Evolutionary conservation across 2,888 invertebrate genomes (phyloP).

Genomic region (Allolobophora icterica): DNA sequence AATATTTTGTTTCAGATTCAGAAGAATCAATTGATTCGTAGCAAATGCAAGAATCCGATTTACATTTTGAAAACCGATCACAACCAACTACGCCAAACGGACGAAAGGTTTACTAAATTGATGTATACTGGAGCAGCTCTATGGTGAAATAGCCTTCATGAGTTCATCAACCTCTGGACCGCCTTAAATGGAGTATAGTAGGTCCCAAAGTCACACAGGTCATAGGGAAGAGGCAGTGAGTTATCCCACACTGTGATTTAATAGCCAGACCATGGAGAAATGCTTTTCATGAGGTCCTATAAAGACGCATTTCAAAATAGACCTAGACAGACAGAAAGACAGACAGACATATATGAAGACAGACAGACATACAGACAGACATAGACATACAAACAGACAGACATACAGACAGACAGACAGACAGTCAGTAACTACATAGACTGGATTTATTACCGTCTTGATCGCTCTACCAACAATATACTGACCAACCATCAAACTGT

Average conservation of each 20-base stretch:
- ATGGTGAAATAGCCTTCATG: neutral
- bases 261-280: neutral
- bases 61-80: neutral
- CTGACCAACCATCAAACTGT: constrained; percentile 8
- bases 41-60: neutral
- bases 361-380: neutral
- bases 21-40: neutral
- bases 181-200: neutral
- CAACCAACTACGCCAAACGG: neutral
- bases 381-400: constrained; percentile 14
- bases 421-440: neutral
- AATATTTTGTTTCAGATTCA: neutral
- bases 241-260: neutral
- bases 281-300: neutral
- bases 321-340: neutral
- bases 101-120: too few species aligned
- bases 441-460: neutral
- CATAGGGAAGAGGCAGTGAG: neutral
- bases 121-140: neutral
- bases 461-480: neutral
- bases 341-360: too few species aligned
- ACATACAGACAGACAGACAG: neutral
- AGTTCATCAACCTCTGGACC: neutral
- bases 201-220: neutral
- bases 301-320: neutral